Percentiles rank a stretch among this genome's conserved stretches.
Conservation (phyloP, 2,888 invertebrate species). For the Cerceris ruficornis region DNA sequence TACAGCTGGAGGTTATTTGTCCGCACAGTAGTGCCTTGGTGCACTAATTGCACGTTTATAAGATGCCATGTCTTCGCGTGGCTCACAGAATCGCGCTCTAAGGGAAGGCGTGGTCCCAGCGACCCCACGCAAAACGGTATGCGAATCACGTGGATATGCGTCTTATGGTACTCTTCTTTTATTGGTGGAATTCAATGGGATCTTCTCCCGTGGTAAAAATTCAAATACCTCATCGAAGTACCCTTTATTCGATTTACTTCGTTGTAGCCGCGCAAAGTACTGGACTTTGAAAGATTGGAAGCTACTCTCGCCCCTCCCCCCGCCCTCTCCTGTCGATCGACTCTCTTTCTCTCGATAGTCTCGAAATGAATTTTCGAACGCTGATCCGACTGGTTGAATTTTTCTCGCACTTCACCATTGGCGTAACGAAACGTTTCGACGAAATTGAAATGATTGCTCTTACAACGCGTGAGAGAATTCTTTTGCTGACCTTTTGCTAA, state of each 20-base stretch:
- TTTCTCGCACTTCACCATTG: background rate
- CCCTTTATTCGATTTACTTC: background rate
- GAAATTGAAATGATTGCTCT: no score
- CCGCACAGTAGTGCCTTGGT: background rate
- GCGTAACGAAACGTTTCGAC: no score
- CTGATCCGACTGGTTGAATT: background rate
- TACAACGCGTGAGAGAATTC: no score
- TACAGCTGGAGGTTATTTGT: background rate
- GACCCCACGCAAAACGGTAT: constrained; percentile 13
- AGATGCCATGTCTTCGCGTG: constrained; percentile 21
- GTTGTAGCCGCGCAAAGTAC: no score
- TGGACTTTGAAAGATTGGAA: no score
- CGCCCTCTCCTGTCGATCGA: background rate
- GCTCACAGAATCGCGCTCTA: constrained; percentile 9
- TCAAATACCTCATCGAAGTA: background rate
- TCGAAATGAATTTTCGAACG: background rate
- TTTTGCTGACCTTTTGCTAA: background rate
- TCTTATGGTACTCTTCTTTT: constrained; percentile 5
- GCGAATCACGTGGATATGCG: background rate
- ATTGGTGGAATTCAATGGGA: constrained; percentile 1
- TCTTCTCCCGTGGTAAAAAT: background rate
- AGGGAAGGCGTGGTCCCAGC: constrained; percentile 15
- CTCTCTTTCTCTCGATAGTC: background rate
- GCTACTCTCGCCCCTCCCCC: no score
- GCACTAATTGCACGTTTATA: background rate